Evolutionary conservation across 1,140 invertebrate genomes (phyloP), one percentile per base, ranked within the genome.

Genomic region (Bilobella aurantiaca): DNA sequence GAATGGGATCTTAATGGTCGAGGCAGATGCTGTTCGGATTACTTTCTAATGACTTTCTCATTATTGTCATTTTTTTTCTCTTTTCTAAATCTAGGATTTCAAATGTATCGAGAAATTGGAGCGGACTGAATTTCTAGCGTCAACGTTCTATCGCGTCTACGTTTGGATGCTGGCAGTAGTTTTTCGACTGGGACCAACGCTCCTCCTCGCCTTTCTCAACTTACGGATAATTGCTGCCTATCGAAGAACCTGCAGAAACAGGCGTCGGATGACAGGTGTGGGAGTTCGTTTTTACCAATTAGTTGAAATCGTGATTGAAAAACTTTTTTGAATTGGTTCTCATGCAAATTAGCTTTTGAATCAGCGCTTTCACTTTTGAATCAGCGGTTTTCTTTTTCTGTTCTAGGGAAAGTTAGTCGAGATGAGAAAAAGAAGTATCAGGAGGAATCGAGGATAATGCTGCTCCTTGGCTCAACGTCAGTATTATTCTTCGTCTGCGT

Each of bases 401-500:
- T 62, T 58, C 1, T 49, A 72, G 69, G 84, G 5, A 82, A 80
- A 56, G 79, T 83, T 29, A 81, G 77, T 2, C 77, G 80, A 30
- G 83, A 86, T 31, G 84, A 85, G 75, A 79, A 81, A 0, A 75
- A 83, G 16, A 85, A 85, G 69, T 86, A 85, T 72, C 84, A 85
- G 1, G 87, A 89, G 74, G 87, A 89, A 73, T 80, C 83, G 47
- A 77, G 87, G 2, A 77, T 89, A 0, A 82, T 88, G 47, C 75
- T 88, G 25, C 78, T 89, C 3, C 75, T 89, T 1, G 85, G 85
- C 12, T 87, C 84, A 58, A 88, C 87, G 1, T 87, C 86, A 46
- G 82, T 88, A 25, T 74, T 88, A 23, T 89, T 89, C 75, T 78
- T 88, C 25, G 79, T 88, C 18, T 87, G 87, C 75, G 85, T 87